phyloP scores from a whole-genome alignment of 2,113 vertebrate species.

The Plotosus lineatus region DNA sequence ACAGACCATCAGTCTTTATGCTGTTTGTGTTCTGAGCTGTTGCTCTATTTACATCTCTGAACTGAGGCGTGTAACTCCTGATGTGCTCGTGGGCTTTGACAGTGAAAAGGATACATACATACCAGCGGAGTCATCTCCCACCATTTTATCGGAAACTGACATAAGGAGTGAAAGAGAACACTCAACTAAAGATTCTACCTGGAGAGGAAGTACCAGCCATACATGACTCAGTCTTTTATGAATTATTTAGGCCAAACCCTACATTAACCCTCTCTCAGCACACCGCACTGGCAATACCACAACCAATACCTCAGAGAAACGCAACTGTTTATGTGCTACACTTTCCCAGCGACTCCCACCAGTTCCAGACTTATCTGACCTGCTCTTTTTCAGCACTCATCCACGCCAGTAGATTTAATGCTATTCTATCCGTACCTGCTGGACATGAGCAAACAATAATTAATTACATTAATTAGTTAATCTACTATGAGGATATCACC shows the following conservation, averaged over 20 bases:
- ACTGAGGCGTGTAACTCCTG: not conserved
- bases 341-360: too few relatives aligned
- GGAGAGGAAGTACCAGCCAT: not conserved
- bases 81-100: not conserved
- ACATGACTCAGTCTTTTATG: not conserved
- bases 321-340: not conserved
- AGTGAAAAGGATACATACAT: not conserved
- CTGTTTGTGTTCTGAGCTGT: not conserved
- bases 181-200: too few relatives aligned
- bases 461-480: too few relatives aligned
- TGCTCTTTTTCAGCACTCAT: not conserved
- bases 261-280: not conserved
- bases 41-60: not conserved
- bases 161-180: not conserved
- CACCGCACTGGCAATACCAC: too few relatives aligned
- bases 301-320: not conserved
- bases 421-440: too few relatives aligned
- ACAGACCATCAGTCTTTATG: not conserved
- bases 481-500: too few relatives aligned
- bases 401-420: too few relatives aligned
- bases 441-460: too few relatives aligned
- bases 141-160: not conserved
- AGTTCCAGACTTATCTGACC: not conserved
- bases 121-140: not conserved
- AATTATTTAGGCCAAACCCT: not conserved